These are phyloP conservation scores for Coecobrya sp. DNA, from an alignment of 2,888 invertebrate species.

Conservation along the genomic window DNA sequence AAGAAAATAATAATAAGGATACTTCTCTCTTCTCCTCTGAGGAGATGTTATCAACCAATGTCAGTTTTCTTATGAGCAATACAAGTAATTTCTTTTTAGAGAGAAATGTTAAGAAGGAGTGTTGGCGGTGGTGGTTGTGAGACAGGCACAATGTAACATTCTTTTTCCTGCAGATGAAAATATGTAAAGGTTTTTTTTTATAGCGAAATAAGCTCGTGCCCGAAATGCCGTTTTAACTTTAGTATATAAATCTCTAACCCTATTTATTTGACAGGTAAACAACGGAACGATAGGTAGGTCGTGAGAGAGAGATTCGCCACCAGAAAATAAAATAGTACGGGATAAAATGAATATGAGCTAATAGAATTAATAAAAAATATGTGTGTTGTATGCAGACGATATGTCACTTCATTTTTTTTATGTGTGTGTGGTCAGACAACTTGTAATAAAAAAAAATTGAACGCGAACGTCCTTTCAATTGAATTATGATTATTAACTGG, in stretches of 20 bases:
- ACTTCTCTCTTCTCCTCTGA: too few relatives aligned
- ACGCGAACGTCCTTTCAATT: not conserved
- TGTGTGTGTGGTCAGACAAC: not conserved
- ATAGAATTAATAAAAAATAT: not conserved
- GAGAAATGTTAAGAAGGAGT: conserved; percentile 29
- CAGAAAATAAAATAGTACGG: not conserved
- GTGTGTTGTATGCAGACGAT: too few relatives aligned
- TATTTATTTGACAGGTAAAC: conserved; percentile 66
- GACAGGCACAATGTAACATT: conserved; percentile 16
- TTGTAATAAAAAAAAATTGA: conserved; percentile 33
- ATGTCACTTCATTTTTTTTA: conserved; percentile 35
- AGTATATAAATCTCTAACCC: conserved; percentile 50
- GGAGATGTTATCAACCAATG: conserved; percentile 71
- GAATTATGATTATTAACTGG: not conserved
- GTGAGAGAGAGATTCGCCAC: conserved; percentile 6
- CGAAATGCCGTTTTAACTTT: conserved; percentile 66
- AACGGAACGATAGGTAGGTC: conserved; percentile 52
- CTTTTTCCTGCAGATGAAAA: conserved; percentile 51
- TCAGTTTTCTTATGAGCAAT: conserved; percentile 65
- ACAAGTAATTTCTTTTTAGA: conserved; percentile 42
- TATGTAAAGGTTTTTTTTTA: not conserved
- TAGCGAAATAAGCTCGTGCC: conserved; percentile 62
- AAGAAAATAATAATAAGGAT: conserved; percentile 62
- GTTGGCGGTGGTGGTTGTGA: conserved; percentile 32
- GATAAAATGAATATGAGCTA: not conserved